These are phyloP conservation scores for Zygothrica quintamaculata DNA, from an alignment of 2,888 invertebrate species.

Conservation along the genomic window DNA sequence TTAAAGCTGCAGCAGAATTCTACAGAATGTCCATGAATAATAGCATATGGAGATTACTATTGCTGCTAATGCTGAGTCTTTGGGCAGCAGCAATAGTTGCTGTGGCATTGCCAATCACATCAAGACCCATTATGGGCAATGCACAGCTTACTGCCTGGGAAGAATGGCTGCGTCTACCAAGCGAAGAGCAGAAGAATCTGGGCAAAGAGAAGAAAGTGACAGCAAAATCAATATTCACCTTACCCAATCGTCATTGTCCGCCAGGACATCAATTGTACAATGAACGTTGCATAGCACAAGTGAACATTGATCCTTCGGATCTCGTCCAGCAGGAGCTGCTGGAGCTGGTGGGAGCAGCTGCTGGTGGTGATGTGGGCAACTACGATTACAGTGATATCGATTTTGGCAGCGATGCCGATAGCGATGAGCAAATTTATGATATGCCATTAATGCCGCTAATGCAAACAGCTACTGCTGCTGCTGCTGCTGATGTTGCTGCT, in stretches of 20 bases:
- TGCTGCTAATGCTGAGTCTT: constrained; percentile 12
- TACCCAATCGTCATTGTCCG: constrained; percentile 82
- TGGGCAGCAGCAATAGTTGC: constrained; percentile 17
- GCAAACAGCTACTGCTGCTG: constrained; percentile 7
- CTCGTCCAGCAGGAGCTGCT: constrained; percentile 74
- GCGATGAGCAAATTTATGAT: constrained; percentile 47
- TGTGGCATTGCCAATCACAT: constrained; percentile 84
- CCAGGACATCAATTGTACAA: constrained; percentile 80
- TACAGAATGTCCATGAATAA: no score
- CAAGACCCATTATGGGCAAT: constrained; percentile 84
- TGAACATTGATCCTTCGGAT: constrained; percentile 75
- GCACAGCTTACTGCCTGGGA: constrained; percentile 84
- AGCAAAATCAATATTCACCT: constrained; percentile 84
- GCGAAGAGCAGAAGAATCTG: constrained; percentile 74
- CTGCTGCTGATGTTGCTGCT: not conserved
- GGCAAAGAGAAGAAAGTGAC: constrained; percentile 84
- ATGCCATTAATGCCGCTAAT: constrained; percentile 19
- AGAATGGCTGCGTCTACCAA: constrained; percentile 83
- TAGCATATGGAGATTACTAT: no score
- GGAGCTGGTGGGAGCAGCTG: constrained; percentile 27
- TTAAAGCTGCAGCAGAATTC: no score
- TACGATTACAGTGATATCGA: constrained; percentile 71
- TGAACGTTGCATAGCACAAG: constrained; percentile 82
- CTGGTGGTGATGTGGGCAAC: constrained; percentile 3
- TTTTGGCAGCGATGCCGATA: constrained; percentile 50